Evolutionary conservation across 1,140 invertebrate genomes (phyloP), one percentile per base, ranked within the genome.

Genomic region (Drosophila teissieri): DNA sequence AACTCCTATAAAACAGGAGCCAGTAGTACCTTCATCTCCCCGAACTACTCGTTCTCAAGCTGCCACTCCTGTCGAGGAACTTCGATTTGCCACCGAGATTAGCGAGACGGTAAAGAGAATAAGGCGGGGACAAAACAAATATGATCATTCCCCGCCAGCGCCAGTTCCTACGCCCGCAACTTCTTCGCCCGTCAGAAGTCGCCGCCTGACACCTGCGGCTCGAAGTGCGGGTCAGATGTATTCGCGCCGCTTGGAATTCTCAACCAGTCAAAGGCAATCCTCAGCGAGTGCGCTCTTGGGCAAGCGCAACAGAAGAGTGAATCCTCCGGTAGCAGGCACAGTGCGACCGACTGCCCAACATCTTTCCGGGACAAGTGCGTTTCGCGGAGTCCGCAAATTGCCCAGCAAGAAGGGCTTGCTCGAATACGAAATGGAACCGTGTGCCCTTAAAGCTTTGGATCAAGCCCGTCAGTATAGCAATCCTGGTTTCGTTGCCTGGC

Each of bases 61-160:
- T 0, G 77, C 80, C 6, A 91, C 90, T 6, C 90, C 90, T 0
- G 78, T 91, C 4, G 90, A 91, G 62, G 90, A 91, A 34, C 52
- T 91, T 17, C 86, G 90, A 5, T 91, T 91, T 49, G 90, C 90
- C 44, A 91, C 90, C 22, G 90, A 91, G 36, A 91, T 91, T 2
- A 91, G 86, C 31, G 90, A 91, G 64, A 91, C 81, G 54, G 90
- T 91, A 0, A 91, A 91, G 46, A 78, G 90, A 0, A 88, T 91
- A 83, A 68, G 90, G 5, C 83, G 90, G 11, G 90, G 90, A 1
- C 90, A 91, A 4, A 91, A 91, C 22, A 91, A 91, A 51, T 91
- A 91, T 44, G 90, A 91, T 69, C 78, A 88, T 61, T 90, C 70
- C 19, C 61, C 82, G 37, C 78, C 85, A 34, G 75, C 74, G 0